Conservation (phyloP, 2,797 vertebrate genomes). For the Parambassis ranga region DNA sequence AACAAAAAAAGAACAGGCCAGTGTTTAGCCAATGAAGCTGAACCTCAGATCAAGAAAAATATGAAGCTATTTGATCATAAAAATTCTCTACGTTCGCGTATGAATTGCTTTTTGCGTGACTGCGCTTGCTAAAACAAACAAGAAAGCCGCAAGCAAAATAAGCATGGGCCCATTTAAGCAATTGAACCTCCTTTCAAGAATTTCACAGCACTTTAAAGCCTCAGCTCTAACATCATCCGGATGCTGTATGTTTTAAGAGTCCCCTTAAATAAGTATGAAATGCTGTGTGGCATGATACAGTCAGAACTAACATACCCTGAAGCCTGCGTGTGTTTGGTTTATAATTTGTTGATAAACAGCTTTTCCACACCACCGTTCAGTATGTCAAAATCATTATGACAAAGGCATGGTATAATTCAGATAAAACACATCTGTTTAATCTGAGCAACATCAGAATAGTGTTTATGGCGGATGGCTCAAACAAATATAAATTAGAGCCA, state of each 20-base stretch:
- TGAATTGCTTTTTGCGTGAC: conserved; percentile 43
- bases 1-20: neutral
- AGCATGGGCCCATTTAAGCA: conserved; percentile 42
- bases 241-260: conserved; percentile 51
- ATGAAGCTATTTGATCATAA: conserved; percentile 40
- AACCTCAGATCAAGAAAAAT: conserved; percentile 38
- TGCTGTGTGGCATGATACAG: conserved; percentile 63
- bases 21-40: conserved; percentile 1
- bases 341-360: conserved; percentile 79
- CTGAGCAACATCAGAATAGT: conserved; percentile 42
- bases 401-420: conserved; percentile 57
- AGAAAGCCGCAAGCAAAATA: conserved; percentile 63
- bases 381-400: conserved; percentile 60
- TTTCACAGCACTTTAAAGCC: conserved; percentile 70
- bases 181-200: conserved; percentile 57
- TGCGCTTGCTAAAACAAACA: conserved; percentile 61
- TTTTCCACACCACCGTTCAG: conserved; percentile 61
- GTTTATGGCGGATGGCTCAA: conserved; percentile 46
- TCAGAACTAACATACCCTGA: conserved; percentile 57
- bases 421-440: conserved; percentile 65
- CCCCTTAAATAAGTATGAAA: conserved; percentile 66
- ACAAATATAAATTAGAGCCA: conserved; percentile 63
- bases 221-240: conserved; percentile 45
- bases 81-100: conserved; percentile 34
- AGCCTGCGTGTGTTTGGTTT: conserved; percentile 58